phyloP scores from a whole-genome alignment of 2,797 vertebrate species.

The Mormyrus proboscirostris region DNA sequence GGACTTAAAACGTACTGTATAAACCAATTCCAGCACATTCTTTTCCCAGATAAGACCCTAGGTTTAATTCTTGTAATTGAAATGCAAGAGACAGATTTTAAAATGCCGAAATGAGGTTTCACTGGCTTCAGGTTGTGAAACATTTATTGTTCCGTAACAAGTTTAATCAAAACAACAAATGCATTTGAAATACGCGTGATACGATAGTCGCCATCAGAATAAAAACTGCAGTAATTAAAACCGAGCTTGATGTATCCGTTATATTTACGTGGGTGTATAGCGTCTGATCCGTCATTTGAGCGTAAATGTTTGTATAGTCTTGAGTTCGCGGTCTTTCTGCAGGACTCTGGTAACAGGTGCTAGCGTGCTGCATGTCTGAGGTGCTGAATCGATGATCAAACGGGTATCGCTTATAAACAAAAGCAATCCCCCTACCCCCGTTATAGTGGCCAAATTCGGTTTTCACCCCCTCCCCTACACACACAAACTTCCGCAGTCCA shows the following conservation, averaged over 20 bases:
- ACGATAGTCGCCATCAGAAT: background rate
- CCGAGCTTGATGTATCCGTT: background rate
- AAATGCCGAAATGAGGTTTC: background rate
- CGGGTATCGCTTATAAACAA: background rate
- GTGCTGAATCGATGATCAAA: background rate
- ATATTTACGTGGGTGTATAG: background rate
- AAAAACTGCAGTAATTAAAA: background rate
- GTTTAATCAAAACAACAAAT: background rate
- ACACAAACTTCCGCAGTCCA: background rate
- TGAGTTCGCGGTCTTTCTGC: background rate
- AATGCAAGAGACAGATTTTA: slow-evolving; percentile 8
- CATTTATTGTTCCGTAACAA: background rate
- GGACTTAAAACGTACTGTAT: background rate
- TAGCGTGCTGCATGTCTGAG: background rate
- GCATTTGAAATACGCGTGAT: background rate
- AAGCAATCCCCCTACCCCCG: background rate
- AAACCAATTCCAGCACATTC: slow-evolving; percentile 4
- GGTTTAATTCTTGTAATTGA: slow-evolving; percentile 7
- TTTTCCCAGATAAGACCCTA: slow-evolving; percentile 3
- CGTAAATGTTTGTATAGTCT: background rate
- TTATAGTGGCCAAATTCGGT: background rate
- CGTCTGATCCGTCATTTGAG: background rate
- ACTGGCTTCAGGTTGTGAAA: background rate
- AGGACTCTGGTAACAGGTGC: background rate
- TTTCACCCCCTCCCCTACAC: background rate